These are phyloP conservation scores for Sesia bembeciformis DNA, from an alignment of 2,888 invertebrate species.

Conservation along the genomic window DNA sequence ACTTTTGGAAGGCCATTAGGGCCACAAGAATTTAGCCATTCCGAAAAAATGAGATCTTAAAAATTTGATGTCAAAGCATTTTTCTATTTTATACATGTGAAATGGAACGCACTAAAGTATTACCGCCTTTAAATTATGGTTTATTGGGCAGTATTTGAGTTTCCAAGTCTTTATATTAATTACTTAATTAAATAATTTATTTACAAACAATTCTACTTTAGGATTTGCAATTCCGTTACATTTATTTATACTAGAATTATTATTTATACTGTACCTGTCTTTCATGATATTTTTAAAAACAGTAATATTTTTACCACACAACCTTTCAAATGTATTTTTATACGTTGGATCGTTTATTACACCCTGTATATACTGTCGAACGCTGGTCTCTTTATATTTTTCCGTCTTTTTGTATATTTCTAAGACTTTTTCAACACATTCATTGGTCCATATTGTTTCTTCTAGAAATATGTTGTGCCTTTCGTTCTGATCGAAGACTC, in stretches of 20 bases:
- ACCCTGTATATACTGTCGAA: conserved; percentile 6
- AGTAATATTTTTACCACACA: conserved; percentile 31
- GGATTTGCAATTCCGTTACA: conserved; percentile 19
- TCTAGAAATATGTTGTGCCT: conserved; percentile 76
- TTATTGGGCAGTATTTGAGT: too few relatives aligned
- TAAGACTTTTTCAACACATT: conserved; percentile 23
- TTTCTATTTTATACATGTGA: too few relatives aligned
- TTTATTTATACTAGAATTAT: conserved; percentile 3
- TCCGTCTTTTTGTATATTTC: neutral
- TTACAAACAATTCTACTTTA: conserved; percentile 31
- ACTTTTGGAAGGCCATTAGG: too few relatives aligned
- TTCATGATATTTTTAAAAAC: conserved; percentile 19
- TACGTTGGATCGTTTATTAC: conserved; percentile 16
- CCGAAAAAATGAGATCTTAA: too few relatives aligned
- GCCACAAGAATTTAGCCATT: too few relatives aligned
- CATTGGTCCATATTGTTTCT: conserved; percentile 49
- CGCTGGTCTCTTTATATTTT: neutral
- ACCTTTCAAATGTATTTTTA: conserved; percentile 17
- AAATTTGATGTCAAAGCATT: too few relatives aligned
- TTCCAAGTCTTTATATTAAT: too few relatives aligned
- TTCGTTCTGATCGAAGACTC: conserved; percentile 79
- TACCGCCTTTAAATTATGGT: too few relatives aligned
- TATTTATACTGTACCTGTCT: conserved; percentile 5
- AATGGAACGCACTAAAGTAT: too few relatives aligned
- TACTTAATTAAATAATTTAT: neutral